Evolutionary conservation across 2,797 vertebrate genomes (phyloP), one percentile per base, ranked within the genome.

Genomic region (Halcyon leucocephala): DNA sequence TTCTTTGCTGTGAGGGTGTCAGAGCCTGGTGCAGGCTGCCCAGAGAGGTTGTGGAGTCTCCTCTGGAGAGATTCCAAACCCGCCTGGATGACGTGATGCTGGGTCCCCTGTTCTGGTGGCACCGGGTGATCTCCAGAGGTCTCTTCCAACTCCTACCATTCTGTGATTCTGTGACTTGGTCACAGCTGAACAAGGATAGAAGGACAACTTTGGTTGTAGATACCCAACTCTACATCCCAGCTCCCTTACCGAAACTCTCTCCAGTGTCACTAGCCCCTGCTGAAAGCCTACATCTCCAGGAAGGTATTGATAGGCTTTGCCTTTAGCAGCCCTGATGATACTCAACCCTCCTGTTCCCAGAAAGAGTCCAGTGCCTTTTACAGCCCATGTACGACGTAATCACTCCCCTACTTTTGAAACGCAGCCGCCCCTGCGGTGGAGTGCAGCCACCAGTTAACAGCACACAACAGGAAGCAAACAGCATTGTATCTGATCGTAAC

Each of bases 391-490:
- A 6, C 5, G 11, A 21, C 5, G 4, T 2, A 94, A 95, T 88
- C 90, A 20, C 82, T 79, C 3, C 82, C 39, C 12, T 44, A 93
- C 90, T 93, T 94, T 94, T 96, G 95, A 95, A 97, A 97, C 92
- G 95, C 96, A 95, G 90, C 79, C 86, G 46, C 86, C 82, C 73
- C 78, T 61, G 88, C 85, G 91, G 93, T 91, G 91, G 93, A 95
- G 91, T 41, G 70, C 61, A 87, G 86, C 93, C 91, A 31, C 85
- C 93, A 64, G 91, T 95, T 72, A 66, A 64, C 82, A 85, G 91
- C 74, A 49, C 87, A 70, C 93, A 92, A 94, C 95, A 97, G 96
- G 96, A 97, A 97, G 95, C 83, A 60, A 93, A 94, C 24, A 87
- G 90, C 71, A 6, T 60, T n/a, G 62, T 96, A 96, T 96, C 93